phyloP scores from a whole-genome alignment of 2,113 vertebrate genomes.

The Pelecanoides urinatrix region DNA sequence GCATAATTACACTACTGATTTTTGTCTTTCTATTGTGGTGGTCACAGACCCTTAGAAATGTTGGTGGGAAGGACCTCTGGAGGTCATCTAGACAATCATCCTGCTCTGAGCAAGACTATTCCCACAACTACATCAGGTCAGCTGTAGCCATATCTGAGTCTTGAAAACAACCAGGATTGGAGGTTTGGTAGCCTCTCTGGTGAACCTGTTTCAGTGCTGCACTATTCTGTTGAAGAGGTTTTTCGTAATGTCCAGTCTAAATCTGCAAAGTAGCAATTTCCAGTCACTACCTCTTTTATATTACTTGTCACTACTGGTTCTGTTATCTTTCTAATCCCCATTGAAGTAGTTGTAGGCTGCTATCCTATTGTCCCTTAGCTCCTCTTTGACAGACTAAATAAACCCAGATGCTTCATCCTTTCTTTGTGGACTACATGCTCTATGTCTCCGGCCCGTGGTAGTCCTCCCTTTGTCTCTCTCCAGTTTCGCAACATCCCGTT shows the following conservation, averaged over 20 bases:
- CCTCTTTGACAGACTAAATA: not conserved
- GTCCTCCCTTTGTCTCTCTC: not conserved
- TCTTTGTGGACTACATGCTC: not conserved
- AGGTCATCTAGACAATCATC: not conserved
- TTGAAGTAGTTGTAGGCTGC: not conserved
- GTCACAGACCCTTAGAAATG: not conserved
- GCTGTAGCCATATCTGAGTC: not conserved
- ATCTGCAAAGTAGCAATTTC: not conserved
- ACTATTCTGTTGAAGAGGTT: not conserved
- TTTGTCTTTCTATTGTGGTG: not conserved
- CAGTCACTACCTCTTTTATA: not conserved
- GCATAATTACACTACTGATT: not conserved
- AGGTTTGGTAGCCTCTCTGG: not conserved
- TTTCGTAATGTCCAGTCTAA: not conserved
- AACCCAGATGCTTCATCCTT: not conserved
- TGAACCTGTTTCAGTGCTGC: not conserved
- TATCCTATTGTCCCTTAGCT: not conserved
- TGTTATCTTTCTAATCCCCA: not conserved
- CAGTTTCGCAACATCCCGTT: not conserved
- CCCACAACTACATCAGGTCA: not conserved
- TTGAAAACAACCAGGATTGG: not conserved
- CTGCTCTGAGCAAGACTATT: not conserved
- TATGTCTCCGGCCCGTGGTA: not conserved
- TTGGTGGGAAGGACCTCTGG: not conserved
- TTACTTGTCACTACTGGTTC: not conserved